Percentiles rank a stretch among this genome's conserved stretches.
Evolutionary conservation across 1,140 invertebrate species (phyloP).

Genomic region (Drosophila lowei): DNA sequence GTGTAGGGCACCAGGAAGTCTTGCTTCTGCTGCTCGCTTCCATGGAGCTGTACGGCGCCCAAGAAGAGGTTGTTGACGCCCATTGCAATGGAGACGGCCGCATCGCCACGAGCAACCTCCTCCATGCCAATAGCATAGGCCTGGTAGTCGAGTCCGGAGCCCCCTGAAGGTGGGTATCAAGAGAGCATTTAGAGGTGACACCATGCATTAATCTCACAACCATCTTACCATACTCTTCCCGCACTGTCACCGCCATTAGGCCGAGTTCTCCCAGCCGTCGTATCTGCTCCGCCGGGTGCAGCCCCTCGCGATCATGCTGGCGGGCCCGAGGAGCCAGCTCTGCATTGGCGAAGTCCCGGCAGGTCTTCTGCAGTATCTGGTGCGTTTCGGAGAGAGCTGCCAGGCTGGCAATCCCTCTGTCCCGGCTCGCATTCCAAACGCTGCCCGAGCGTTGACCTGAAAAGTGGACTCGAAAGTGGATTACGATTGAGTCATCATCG

Average conservation of each 20-base stretch:
- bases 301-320: conserved; percentile 92
- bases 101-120: conserved; percentile 95
- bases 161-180: conserved; percentile 42
- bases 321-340: conserved; percentile 94
- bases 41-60: conserved; percentile 92
- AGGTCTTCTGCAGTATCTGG: conserved; percentile 96
- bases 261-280: conserved; percentile 96
- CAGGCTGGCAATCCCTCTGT: conserved; percentile 86
- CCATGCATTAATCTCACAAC: neutral
- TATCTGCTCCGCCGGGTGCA: conserved; percentile 93
- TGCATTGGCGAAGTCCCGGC: conserved; percentile 94
- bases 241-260: conserved; percentile 91
- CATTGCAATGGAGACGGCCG: conserved; percentile 93
- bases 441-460: conserved; percentile 53
- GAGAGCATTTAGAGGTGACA: too few species aligned
- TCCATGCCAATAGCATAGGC: conserved; percentile 97
- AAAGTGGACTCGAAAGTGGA: neutral
- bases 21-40: conserved; percentile 91
- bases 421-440: neutral
- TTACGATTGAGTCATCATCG: neutral
- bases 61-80: conserved; percentile 95
- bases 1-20: conserved; percentile 91
- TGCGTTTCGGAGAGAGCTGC: conserved; percentile 93
- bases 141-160: conserved; percentile 93
- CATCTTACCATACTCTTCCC: conserved; percentile 89